phyloP scores from a whole-genome alignment of 2,888 invertebrate genomes.

The Sinopyrophorus schimmeli region DNA sequence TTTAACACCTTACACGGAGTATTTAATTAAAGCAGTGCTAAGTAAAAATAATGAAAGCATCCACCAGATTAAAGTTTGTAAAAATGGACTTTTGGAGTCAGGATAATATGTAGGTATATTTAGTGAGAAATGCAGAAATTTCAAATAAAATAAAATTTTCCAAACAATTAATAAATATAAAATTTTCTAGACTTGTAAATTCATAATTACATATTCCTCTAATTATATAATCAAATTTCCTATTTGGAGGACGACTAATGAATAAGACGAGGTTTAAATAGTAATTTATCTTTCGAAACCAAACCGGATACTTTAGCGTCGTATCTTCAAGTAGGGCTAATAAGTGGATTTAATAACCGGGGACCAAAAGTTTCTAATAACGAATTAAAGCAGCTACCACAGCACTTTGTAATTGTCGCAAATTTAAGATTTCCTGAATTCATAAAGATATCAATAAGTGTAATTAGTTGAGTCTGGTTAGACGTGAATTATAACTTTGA shows the following conservation, averaged over 20 bases:
- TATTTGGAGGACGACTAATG: conserved; percentile 39
- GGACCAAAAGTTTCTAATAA: conserved; percentile 40
- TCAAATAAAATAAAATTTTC: too few species aligned
- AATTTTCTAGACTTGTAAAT: too few species aligned
- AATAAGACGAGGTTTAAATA: conserved; percentile 37
- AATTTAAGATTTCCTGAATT: conserved; percentile 48
- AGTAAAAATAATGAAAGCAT: too few species aligned
- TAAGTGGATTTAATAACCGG: conserved; percentile 41
- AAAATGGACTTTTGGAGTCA: too few species aligned
- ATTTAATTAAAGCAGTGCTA: too few species aligned
- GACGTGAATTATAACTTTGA: conserved; percentile 26
- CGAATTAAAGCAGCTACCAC: conserved; percentile 36
- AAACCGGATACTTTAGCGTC: conserved; percentile 23
- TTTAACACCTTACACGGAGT: too few species aligned
- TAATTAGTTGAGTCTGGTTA: conserved; percentile 41
- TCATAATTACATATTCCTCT: conserved; percentile 16
- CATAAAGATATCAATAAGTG: conserved; percentile 51
- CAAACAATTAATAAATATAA: too few species aligned
- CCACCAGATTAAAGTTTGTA: too few species aligned
- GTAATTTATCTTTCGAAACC: conserved; percentile 37
- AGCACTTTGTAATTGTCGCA: conserved; percentile 43
- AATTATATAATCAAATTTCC: conserved; percentile 28
- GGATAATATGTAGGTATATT: too few species aligned
- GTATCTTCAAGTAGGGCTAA: conserved; percentile 32
- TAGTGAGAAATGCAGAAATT: too few species aligned